These are phyloP conservation scores for Otocyon megalotis DNA, from an alignment of 2,113 vertebrate species.

Conservation along the genomic window DNA sequence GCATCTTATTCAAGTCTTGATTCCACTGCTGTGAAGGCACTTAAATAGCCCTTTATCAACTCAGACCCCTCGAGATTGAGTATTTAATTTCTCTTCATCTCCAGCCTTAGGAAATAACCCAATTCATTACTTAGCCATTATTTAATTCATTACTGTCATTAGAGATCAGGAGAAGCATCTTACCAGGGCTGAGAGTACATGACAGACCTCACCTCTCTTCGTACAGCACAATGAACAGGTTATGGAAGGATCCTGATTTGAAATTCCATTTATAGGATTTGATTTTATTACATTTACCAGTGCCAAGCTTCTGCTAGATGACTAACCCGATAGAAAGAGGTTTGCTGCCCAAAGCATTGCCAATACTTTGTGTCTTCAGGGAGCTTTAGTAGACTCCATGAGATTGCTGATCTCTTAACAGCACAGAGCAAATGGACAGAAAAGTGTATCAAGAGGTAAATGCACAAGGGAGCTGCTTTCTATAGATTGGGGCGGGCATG, in stretches of 20 bases:
- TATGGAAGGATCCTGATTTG: not conserved
- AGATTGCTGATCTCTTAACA: constrained; percentile 54
- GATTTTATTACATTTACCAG: not conserved
- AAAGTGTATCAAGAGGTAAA: not conserved
- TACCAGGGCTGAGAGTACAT: constrained; percentile 6
- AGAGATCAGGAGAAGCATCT: constrained; percentile 52
- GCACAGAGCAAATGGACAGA: rapidly evolving
- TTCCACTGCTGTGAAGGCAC: not conserved
- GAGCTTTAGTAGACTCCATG: rapidly evolving
- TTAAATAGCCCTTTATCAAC: not conserved
- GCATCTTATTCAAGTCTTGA: not conserved
- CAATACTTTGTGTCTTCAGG: not conserved
- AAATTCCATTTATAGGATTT: not conserved
- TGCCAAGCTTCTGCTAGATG: not conserved
- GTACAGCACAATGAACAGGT: not conserved
- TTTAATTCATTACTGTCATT: constrained; percentile 82
- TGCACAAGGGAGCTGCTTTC: not conserved
- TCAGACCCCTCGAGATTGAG: not conserved
- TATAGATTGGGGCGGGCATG: rapidly evolving
- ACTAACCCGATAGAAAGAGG: not conserved
- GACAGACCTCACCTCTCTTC: constrained; percentile 11
- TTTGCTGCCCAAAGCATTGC: not conserved
- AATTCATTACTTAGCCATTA: constrained; percentile 67
- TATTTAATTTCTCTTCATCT: constrained; percentile 67
- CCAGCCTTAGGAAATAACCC: constrained; percentile 65